phyloP scores from a whole-genome alignment of 2,113 vertebrate species.

The Gobio gobio region DNA sequence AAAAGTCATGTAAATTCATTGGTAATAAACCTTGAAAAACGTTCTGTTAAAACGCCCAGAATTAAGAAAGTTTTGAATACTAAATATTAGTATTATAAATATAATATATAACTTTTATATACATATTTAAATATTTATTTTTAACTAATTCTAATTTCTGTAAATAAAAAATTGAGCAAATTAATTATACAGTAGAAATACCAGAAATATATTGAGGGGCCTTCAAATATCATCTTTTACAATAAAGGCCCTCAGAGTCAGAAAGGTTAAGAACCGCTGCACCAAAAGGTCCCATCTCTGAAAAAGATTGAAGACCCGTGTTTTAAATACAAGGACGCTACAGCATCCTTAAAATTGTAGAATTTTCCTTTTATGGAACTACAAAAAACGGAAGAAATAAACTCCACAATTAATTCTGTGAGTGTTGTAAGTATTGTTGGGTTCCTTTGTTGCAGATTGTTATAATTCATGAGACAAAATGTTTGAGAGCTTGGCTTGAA shows the following conservation, averaged over 20 bases:
- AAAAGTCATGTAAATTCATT: not conserved
- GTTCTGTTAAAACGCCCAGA: not conserved
- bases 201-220: not conserved
- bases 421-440: not conserved
- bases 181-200: too few species aligned
- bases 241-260: not conserved
- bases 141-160: too few species aligned
- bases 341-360: not conserved
- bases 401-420: not conserved
- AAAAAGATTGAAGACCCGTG: not conserved
- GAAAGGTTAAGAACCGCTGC: not conserved
- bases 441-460: not conserved
- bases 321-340: not conserved
- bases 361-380: not conserved
- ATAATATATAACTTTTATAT: too few species aligned
- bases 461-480: constrained; percentile 4
- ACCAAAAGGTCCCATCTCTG: not conserved
- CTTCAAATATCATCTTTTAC: not conserved
- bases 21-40: not conserved
- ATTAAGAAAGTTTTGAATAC: not conserved
- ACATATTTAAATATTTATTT: too few species aligned
- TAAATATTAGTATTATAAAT: too few species aligned
- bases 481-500: constrained; percentile 5
- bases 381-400: not conserved
- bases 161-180: too few species aligned